A percentile compares a stretch with the other conserved stretches of the same genome.
Conservation (phyloP, 2,888 invertebrate genomes). For the Choreutis nemorana region DNA sequence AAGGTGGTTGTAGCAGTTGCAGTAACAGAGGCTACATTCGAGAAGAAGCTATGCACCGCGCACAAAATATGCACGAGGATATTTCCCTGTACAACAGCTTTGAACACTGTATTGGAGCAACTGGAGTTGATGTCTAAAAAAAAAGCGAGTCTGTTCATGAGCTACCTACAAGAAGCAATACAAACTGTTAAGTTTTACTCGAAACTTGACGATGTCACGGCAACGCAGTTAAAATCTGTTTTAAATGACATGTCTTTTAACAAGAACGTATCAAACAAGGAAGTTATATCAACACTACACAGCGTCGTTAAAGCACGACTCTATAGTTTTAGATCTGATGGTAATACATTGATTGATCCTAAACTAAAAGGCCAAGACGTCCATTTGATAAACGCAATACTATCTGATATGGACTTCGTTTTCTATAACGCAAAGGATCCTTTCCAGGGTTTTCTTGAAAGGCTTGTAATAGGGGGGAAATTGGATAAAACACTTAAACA, state of each 20-base stretch:
- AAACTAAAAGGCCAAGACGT: slow-evolving; percentile 21
- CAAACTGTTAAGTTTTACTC: slow-evolving; percentile 25
- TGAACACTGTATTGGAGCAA: slow-evolving; percentile 21
- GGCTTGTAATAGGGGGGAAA: slow-evolving; percentile 20
- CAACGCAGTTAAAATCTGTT: slow-evolving; percentile 29
- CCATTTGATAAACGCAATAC: slow-evolving; percentile 27
- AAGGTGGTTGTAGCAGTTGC: slow-evolving; percentile 20
- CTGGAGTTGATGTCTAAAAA: slow-evolving; percentile 19
- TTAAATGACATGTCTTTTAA: slow-evolving; percentile 38
- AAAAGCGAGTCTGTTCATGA: slow-evolving; percentile 22
- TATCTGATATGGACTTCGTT: slow-evolving; percentile 48
- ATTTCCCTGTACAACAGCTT: slow-evolving; percentile 23
- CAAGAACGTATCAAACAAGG: slow-evolving; percentile 24
- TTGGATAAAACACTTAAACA: slow-evolving; percentile 15
- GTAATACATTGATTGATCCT: slow-evolving; percentile 4
- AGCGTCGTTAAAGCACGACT: slow-evolving; percentile 25
- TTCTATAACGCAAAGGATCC: slow-evolving; percentile 22
- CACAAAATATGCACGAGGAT: slow-evolving; percentile 25
- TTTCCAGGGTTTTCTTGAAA: slow-evolving; percentile 25
- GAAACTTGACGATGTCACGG: slow-evolving; percentile 21
- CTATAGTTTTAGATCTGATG: slow-evolving; percentile 12
- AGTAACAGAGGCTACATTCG: slow-evolving; percentile 28
- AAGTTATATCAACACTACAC: slow-evolving; percentile 23
- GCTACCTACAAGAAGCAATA: slow-evolving; percentile 17
- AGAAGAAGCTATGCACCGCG: slow-evolving; percentile 26